Base-by-base conservation (phyloP, 2,113 vertebrate genomes). In the Myotis lucifugus region DNA sequence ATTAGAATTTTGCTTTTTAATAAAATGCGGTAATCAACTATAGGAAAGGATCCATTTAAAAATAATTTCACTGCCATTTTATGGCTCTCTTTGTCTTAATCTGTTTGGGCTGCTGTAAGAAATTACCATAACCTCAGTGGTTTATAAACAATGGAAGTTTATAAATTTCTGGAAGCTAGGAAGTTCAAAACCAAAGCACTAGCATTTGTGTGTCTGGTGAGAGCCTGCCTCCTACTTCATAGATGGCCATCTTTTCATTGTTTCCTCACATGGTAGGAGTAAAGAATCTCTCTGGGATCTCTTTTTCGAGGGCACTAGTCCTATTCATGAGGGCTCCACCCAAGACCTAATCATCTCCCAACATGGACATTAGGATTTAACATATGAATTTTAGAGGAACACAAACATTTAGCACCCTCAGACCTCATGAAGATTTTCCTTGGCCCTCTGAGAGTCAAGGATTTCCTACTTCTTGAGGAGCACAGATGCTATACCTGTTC, bases 1-100 rank as follows among this genome's bases (percentile, higher is more conserved):
- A 76, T 64, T 88, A 54, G 5, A 25, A 74, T 40, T 95, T 74
- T 32, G 8, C 12, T 92, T 85, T 90, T 93, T 74, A 74, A 67
- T 12, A 73, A 90, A 94, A 76, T 18, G 9, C 92, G 4, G 0
- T 17, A 64, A 78, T 25, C 19, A 79, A 29, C 19, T 34, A 69
- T 3, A 56, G 27, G 42, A 67, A 87, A 66, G 12, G 5, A 52
- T 29, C 4, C 32, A n/a, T 59, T 87, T 66, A 15, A 84, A 90
- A 90, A 93, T 34, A 64, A 82, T 79, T 91, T 84, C 6, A 86
- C 14, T 67, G 29, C 32, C 32, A 67, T 67, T 67, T 67, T n/a
- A 67, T 32, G 64, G 29, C 15, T 67, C 29, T 67, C 29, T 67
- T 67, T n/a, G 29, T 67, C 32, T 67, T 67, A n/a, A 14, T n/a